Evolutionary conservation across 2,797 vertebrate species (phyloP).

Genomic region (Trachurus trachurus): DNA sequence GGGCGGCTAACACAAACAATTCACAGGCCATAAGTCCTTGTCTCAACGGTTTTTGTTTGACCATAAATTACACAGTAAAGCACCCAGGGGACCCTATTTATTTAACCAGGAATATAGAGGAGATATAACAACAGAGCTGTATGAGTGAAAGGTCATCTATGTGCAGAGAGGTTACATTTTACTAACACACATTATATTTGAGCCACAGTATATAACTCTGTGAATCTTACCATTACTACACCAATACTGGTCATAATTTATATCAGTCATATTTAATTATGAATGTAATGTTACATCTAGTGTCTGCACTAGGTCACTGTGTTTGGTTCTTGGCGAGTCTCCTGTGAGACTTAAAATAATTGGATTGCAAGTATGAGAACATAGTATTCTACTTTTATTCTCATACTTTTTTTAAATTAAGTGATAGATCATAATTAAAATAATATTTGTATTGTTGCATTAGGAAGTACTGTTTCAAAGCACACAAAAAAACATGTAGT

Average conservation of each 20-base stretch:
- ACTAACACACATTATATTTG: slow-evolving; percentile 12
- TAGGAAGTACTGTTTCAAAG: neutral
- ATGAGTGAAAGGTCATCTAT: slow-evolving; percentile 44
- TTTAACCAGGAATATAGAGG: slow-evolving; percentile 68
- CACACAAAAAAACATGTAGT: neutral
- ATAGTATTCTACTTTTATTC: neutral
- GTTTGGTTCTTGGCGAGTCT: neutral
- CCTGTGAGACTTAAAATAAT: neutral
- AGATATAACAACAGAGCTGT: slow-evolving; percentile 35
- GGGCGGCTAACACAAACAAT: slow-evolving; percentile 88
- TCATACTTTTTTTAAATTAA: neutral
- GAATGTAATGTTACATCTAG: neutral
- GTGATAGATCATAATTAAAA: too few relatives aligned
- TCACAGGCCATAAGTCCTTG: slow-evolving; percentile 89
- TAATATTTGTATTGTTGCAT: neutral
- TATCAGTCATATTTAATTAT: neutral
- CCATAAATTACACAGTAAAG: slow-evolving; percentile 88
- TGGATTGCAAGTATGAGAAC: neutral
- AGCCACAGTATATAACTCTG: neutral
- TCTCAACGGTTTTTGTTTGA: slow-evolving; percentile 86
- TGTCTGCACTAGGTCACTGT: neutral
- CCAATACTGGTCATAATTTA: neutral
- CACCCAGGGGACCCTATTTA: slow-evolving; percentile 80
- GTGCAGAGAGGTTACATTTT: slow-evolving; percentile 31
- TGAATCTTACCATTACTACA: neutral